Base-by-base conservation (phyloP, 35 echinoderm and acorn worm genomes). In the Ophiothrix spiculata region DNA sequence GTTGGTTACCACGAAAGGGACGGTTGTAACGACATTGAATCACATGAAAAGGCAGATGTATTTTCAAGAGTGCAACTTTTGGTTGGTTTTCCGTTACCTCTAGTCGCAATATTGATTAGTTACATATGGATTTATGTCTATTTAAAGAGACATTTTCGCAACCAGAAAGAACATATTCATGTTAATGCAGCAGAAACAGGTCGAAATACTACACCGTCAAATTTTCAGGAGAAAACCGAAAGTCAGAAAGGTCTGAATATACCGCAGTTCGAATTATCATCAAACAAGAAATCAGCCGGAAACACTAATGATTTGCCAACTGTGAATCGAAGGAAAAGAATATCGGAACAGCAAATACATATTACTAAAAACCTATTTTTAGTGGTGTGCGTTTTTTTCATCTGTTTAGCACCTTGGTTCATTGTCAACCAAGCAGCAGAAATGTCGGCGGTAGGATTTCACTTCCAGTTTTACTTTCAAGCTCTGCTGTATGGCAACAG, bases 1-100 rank as follows among this genome's bases (percentile, higher is more conserved):
- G 28, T 86, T 56, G 90, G 90, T 19, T 91, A 80, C 35, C 74
- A 91, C 0, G 40, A 79, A 39, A 86, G 75, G 36, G 79, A 80
- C 40, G 46, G 54, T 38, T 79, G 76, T 0, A 86, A 77, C 60
- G 64, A 38, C 64, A 38, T 73, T 35, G 77, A 86, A 42, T 35
- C 11, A 19, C 11, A 64, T 16, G 32, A 84, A 1, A 69, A 25
- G 17, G 19, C 8, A 13, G 25, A 21, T 10, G 40, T 38, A 1
- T 81, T 39, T 46, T 15, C 16, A 28, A 0, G 40, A 29, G 25
- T 25, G 14, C 39, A 23, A 31, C 4, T 49, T 31, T 19, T 33
- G 42, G 31, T 81, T 49, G 42, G 42, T 49, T 19, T 49, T 6
- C 42, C 42, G 42, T 10, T 49, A 10, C 42, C 42, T 10, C 42